A percentile compares a stretch with the other conserved stretches of the same genome.
Evolutionary conservation across 2,797 vertebrate genomes (phyloP).

Genomic region (Podarcis lilfordi): DNA sequence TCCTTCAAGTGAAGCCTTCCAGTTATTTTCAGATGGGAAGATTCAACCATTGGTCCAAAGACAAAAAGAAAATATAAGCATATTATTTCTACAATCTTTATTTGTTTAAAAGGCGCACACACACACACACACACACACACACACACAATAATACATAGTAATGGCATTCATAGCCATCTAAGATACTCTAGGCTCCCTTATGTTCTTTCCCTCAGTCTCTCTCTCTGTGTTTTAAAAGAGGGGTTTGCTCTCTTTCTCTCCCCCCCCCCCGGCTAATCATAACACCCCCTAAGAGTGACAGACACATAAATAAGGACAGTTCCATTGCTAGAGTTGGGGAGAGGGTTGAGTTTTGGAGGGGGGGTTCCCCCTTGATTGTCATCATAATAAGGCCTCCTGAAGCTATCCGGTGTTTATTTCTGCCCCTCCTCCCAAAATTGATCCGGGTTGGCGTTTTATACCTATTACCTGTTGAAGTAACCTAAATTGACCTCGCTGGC

Average conservation of each 20-base stretch:
- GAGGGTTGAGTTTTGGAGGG: neutral
- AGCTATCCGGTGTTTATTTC: neutral
- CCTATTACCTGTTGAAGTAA: slow-evolving; percentile 80
- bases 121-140: neutral
- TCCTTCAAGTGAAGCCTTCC: slow-evolving; percentile 21
- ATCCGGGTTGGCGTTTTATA: slow-evolving; percentile 20
- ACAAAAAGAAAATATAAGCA: neutral
- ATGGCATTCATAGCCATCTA: slow-evolving; percentile 33
- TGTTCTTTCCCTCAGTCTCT: neutral
- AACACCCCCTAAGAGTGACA: neutral
- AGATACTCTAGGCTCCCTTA: neutral
- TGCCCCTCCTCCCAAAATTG: neutral
- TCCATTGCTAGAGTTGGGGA: neutral
- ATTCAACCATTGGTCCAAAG: slow-evolving; percentile 15
- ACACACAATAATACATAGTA: slow-evolving; percentile 1
- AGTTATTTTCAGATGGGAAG: slow-evolving; percentile 23
- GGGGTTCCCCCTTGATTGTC: neutral
- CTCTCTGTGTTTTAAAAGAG: neutral
- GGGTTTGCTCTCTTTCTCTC: too few relatives aligned
- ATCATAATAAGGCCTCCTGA: neutral
- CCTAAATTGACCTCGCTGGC: slow-evolving; percentile 77
- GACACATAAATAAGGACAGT: neutral
- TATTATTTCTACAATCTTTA: slow-evolving; percentile 31
- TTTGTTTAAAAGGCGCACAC: slow-evolving; percentile 13
- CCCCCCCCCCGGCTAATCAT: neutral